phyloP scores from a whole-genome alignment of 2,888 invertebrate genomes.

The Drosophila anceps region DNA sequence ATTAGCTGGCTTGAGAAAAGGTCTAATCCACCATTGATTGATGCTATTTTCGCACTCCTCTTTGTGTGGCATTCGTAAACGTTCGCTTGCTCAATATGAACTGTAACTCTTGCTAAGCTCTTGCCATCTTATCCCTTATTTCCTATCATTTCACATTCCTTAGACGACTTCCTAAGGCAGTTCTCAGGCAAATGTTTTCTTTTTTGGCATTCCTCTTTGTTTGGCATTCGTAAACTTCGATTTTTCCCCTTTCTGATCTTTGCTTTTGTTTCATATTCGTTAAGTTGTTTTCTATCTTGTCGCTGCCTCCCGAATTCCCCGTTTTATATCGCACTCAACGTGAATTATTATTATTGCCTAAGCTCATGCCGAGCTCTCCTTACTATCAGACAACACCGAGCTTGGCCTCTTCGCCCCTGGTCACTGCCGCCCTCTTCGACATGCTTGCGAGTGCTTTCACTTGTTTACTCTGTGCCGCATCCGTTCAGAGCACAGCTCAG shows the following conservation, averaged over 20 bases:
- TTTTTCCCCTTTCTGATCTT: background rate
- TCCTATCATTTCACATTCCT: background rate
- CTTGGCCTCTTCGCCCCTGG: background rate
- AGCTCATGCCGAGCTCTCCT: background rate
- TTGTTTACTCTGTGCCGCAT: background rate
- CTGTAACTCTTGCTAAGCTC: background rate
- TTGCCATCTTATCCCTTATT: background rate
- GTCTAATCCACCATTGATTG: background rate
- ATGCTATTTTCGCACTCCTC: background rate
- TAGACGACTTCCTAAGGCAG: background rate
- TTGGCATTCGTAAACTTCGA: background rate
- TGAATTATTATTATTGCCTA: background rate
- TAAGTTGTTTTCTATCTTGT: background rate
- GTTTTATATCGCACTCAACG: background rate
- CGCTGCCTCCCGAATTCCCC: too few relatives aligned
- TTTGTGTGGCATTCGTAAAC: background rate
- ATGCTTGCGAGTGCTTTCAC: background rate
- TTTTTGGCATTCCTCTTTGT: background rate
- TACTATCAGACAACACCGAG: background rate
- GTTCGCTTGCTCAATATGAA: background rate
- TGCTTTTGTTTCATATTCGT: background rate
- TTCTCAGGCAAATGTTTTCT: background rate
- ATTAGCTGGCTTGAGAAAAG: background rate
- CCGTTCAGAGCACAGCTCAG: background rate
- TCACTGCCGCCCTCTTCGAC: background rate